Percentiles rank a stretch among this genome's conserved stretches.
phyloP scores from a whole-genome alignment of 1,140 invertebrate genomes.

The Eriosoma lanigerum region DNA sequence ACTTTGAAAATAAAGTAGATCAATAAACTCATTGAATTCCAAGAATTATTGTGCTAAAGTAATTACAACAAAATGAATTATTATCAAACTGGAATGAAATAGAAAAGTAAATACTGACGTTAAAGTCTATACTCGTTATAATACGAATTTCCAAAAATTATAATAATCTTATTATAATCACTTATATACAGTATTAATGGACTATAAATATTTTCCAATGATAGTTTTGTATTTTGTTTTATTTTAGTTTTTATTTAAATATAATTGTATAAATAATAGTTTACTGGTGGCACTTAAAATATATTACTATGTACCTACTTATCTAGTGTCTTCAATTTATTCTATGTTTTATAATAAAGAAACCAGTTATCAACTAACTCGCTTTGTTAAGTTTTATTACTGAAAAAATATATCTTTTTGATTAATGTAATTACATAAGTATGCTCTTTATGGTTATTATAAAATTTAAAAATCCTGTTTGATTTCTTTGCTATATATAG shows the following conservation, averaged over 20 bases:
- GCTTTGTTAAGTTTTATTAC: slow-evolving; percentile 5
- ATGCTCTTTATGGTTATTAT: slow-evolving; percentile 30
- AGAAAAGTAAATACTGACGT: background rate
- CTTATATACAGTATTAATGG: background rate
- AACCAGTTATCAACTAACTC: slow-evolving; percentile 31
- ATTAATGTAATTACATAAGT: slow-evolving; percentile 20
- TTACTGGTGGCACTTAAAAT: slow-evolving; percentile 19
- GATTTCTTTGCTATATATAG: background rate
- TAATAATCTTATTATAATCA: background rate
- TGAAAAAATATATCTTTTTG: slow-evolving; percentile 30
- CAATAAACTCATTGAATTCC: background rate
- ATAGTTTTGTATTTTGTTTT: too few relatives aligned
- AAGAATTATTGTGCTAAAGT: background rate
- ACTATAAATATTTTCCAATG: too few relatives aligned
- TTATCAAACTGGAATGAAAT: slow-evolving; percentile 9
- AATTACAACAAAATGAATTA: slow-evolving; percentile 24
- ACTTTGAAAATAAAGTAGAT: background rate
- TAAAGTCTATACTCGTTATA: background rate
- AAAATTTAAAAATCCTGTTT: slow-evolving; percentile 32
- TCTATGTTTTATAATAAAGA: background rate
- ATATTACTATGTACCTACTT: too few relatives aligned
- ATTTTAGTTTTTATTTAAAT: too few relatives aligned
- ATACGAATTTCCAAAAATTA: background rate
- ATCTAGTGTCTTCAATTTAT: background rate
- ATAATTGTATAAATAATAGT: background rate